Conservation (phyloP, 1,140 invertebrate species). For the Drosophila murphyi region DNA sequence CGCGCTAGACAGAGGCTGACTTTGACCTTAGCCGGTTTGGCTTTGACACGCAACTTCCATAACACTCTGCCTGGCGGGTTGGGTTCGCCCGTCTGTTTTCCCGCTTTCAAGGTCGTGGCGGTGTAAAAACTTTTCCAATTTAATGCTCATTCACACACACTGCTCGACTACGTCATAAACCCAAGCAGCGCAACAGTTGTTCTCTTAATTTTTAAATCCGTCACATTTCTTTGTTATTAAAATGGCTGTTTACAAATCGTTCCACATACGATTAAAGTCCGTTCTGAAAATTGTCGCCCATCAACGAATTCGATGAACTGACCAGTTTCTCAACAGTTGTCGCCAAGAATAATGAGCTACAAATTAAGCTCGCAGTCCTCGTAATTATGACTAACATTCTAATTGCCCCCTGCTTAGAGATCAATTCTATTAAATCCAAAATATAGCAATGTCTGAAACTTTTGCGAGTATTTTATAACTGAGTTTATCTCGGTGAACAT, state of each 20-base stretch:
- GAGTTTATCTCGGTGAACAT: too few relatives aligned
- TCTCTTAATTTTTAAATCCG: not conserved
- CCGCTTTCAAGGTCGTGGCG: slow-evolving; percentile 61
- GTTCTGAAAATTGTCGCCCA: not conserved
- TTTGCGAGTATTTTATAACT: too few relatives aligned
- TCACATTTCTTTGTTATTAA: not conserved
- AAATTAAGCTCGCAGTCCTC: too few relatives aligned
- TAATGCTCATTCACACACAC: slow-evolving; percentile 37
- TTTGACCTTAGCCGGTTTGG: slow-evolving; percentile 51
- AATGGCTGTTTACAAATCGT: not conserved
- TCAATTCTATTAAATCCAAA: too few relatives aligned
- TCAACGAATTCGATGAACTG: too few relatives aligned
- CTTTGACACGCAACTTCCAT: slow-evolving; percentile 61
- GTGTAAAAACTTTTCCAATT: slow-evolving; percentile 50
- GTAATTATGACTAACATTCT: too few relatives aligned
- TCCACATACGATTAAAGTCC: not conserved
- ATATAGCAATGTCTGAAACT: too few relatives aligned
- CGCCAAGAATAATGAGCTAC: too few relatives aligned
- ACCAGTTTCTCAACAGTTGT: too few relatives aligned
- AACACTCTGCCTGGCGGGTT: not conserved
- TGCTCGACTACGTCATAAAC: slow-evolving; percentile 23
- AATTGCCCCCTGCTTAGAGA: too few relatives aligned
- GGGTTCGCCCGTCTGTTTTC: slow-evolving; percentile 2
- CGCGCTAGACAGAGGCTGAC: slow-evolving; percentile 25
- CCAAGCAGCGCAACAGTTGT: slow-evolving; percentile 4